A percentile compares a stretch with the other conserved stretches of the same genome.
These are phyloP conservation scores for Andrena fulva DNA, from an alignment of 2,888 invertebrate species.

Conservation along the genomic window DNA sequence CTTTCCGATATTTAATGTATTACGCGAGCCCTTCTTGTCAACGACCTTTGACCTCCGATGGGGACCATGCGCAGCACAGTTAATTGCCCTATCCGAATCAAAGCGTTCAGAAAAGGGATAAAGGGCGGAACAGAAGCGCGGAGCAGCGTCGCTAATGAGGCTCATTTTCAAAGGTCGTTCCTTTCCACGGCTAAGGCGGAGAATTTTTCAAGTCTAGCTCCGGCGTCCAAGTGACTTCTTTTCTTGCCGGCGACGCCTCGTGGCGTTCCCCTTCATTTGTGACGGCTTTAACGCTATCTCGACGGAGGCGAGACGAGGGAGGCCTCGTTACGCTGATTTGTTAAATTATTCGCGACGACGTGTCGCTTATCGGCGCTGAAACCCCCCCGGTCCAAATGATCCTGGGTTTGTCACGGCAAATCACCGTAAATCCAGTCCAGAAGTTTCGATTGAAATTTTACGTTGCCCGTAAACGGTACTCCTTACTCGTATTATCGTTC, in stretches of 20 bases:
- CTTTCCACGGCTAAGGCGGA: conserved; percentile 37
- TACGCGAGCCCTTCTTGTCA: neutral
- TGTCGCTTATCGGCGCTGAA: neutral
- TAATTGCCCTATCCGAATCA: conserved; percentile 29
- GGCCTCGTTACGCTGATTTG: conserved; percentile 39
- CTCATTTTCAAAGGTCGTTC: conserved; percentile 46
- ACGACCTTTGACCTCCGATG: neutral
- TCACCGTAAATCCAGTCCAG: neutral
- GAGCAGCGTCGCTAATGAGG: conserved; percentile 55
- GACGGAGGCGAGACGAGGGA: conserved; percentile 26
- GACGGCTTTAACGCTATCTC: conserved; percentile 50
- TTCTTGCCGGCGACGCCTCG: conserved; percentile 24
- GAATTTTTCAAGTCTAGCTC: conserved; percentile 40
- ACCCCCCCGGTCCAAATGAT: neutral
- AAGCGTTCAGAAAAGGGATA: conserved; percentile 17
- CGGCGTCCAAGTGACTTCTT: conserved; percentile 44
- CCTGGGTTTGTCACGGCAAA: conserved; percentile 17
- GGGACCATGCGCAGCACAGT: neutral
- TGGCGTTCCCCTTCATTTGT: conserved; percentile 48
- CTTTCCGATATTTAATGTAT: neutral
- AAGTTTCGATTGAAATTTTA: neutral
- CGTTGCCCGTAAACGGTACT: neutral
- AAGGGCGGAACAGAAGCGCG: conserved; percentile 15
- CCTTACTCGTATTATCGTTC: too few relatives aligned
- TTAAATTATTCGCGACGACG: conserved; percentile 31